Conservation (phyloP, 2,888 invertebrate genomes). For the Cabera pusaria region DNA sequence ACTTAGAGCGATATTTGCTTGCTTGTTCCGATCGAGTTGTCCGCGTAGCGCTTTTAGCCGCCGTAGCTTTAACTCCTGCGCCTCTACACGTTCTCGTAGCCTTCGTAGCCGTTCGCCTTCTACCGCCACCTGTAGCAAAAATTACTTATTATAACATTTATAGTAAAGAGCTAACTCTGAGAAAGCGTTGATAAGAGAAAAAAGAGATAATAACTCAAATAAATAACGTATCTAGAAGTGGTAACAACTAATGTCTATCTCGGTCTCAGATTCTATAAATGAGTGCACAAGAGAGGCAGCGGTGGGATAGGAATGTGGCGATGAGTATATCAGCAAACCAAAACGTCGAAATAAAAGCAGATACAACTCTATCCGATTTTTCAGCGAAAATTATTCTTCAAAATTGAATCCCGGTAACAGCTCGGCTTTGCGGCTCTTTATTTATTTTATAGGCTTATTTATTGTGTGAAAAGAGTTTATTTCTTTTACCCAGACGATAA, state of each 20-base stretch:
- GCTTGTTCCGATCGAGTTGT: constrained; percentile 96
- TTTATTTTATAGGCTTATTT: constrained; percentile 60
- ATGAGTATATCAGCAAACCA: too few species aligned
- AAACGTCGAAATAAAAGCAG: too few species aligned
- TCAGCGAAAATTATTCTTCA: constrained; percentile 16
- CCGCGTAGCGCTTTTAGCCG: constrained; percentile 95
- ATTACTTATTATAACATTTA: too few species aligned
- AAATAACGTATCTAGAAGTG: too few species aligned
- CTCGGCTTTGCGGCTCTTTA: constrained; percentile 25
- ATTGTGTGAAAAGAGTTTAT: constrained; percentile 63
- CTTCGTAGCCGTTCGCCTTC: constrained; percentile 94
- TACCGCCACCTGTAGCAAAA: constrained; percentile 85
- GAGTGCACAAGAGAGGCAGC: too few species aligned
- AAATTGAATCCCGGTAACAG: constrained; percentile 20
- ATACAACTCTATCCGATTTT: too few species aligned
- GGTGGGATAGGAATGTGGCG: too few species aligned
- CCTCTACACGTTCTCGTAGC: constrained; percentile 95
- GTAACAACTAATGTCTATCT: too few species aligned
- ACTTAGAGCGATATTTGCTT: constrained; percentile 95
- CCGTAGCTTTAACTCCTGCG: constrained; percentile 96
- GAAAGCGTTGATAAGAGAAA: too few species aligned
- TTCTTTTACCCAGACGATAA: constrained; percentile 64
- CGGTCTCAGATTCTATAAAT: too few species aligned
- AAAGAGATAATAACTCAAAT: too few species aligned
- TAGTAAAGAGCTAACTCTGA: too few species aligned